phyloP scores from a whole-genome alignment of 2,113 vertebrate species.

The Theropithecus gelada region DNA sequence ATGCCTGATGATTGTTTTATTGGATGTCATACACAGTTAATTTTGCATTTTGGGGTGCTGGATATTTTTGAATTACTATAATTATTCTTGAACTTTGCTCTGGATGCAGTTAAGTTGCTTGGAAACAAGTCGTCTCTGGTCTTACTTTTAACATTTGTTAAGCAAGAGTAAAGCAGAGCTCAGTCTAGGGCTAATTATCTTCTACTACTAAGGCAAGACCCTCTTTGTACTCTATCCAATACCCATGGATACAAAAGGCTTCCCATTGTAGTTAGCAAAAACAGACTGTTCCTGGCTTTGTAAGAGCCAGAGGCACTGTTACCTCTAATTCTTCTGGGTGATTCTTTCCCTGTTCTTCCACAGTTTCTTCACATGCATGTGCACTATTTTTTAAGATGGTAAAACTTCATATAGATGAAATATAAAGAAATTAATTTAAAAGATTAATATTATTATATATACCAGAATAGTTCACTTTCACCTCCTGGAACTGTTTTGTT shows the following conservation, averaged over 20 bases:
- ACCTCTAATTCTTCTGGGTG: neutral
- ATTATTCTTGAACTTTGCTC: neutral
- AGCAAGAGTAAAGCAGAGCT: neutral
- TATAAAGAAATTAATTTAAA: neutral
- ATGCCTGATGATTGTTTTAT: neutral
- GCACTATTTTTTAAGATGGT: neutral
- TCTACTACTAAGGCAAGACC: neutral
- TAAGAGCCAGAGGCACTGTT: neutral
- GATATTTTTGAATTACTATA: neutral
- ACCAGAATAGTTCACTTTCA: neutral
- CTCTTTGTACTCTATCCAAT: neutral
- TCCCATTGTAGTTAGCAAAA: neutral
- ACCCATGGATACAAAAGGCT: neutral
- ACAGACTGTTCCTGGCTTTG: neutral
- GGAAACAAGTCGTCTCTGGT: neutral
- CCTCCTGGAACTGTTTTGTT: neutral
- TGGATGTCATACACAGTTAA: neutral
- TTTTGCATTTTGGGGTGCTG: neutral
- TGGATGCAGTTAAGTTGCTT: neutral
- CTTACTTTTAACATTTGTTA: neutral
- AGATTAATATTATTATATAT: neutral
- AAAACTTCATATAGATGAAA: neutral
- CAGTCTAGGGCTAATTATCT: neutral
- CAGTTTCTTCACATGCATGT: neutral
- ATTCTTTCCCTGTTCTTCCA: neutral